Evolutionary conservation across 1,140 invertebrate species (phyloP).

Genomic region (Aphis craccivora): DNA sequence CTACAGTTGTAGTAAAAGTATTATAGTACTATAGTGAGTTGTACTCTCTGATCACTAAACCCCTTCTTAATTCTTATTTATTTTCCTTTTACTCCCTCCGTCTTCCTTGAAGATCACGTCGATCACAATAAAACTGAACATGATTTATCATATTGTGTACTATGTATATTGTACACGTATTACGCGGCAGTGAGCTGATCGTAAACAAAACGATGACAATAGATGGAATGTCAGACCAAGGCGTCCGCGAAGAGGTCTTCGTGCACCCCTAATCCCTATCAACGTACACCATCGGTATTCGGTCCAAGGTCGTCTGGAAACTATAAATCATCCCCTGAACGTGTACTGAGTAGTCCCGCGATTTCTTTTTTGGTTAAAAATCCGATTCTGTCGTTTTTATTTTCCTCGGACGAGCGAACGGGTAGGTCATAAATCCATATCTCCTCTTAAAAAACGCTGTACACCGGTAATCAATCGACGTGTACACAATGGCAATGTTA

Average conservation of each 20-base stretch:
- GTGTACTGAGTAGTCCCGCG: background rate
- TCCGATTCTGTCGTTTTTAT: background rate
- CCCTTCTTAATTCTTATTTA: background rate
- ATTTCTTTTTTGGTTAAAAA: background rate
- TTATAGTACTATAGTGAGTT: too few relatives aligned
- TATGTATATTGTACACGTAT: background rate
- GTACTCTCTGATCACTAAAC: background rate
- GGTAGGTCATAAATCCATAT: background rate
- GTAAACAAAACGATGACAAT: background rate
- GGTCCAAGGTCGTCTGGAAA: background rate
- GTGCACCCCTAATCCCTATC: background rate
- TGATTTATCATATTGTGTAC: background rate
- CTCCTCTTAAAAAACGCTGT: background rate
- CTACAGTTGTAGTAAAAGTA: too few relatives aligned
- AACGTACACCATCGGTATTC: background rate
- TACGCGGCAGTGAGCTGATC: background rate
- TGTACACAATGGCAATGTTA: constrained; percentile 49
- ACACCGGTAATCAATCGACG: background rate
- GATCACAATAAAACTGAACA: background rate
- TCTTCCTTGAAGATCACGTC: background rate
- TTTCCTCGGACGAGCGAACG: background rate
- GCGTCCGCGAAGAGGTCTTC: background rate
- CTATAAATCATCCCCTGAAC: background rate
- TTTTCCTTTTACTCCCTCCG: background rate
- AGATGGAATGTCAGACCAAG: background rate